Evolutionary conservation across 1,140 invertebrate genomes (phyloP), one percentile per base, ranked within the genome.

Genomic region (Cyclargus thomasi): DNA sequence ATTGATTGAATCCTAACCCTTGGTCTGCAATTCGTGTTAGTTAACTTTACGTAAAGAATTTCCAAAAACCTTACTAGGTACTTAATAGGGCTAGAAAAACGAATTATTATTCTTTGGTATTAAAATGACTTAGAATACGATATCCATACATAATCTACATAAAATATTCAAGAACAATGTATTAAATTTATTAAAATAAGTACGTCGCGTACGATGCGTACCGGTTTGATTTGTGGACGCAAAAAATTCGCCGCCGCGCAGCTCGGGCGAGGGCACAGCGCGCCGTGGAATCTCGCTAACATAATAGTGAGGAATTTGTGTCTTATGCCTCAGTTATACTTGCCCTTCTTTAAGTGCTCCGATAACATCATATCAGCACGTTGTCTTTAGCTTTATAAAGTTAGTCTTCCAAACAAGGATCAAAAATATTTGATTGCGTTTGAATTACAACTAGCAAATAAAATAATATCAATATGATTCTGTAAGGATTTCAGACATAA

Each of bases 161-260:
- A 22, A 8, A 36, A 21, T 53, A 39, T 47, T 14, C 36, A 53
- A 53, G 68, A 29, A 29, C 39, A 47, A 47, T 14, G 36, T 14
- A 39, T 8, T 36, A 39, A 20, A 64, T 53, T 64, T 74, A 76
- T 71, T 70, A 68, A 72, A 78, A 75, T 76, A 75, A 73, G 75
- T 79, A 79, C 72, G 53, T 73, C 67, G 39, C 39, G 39, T 47
- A 47, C 39, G 69, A 53, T 83, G 83, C 78, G 74, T 83, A 88
- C 86, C 81, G 85, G 86, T 85, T 86, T 78, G 75, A 83, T 83
- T 83, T 82, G 80, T 73, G 82, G 85, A 67, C 75, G 81, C 85
- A 88, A 90, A 90, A 89, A 89, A 85, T 77, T 85, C 80, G 86
- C 84, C 82, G 85, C 83, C 86, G 80, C 74, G 85, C 83, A 86